These are phyloP conservation scores for Porites cylindrica DNA, from an alignment of 92 coral and sea anemone genomes.

Conservation along the genomic window DNA sequence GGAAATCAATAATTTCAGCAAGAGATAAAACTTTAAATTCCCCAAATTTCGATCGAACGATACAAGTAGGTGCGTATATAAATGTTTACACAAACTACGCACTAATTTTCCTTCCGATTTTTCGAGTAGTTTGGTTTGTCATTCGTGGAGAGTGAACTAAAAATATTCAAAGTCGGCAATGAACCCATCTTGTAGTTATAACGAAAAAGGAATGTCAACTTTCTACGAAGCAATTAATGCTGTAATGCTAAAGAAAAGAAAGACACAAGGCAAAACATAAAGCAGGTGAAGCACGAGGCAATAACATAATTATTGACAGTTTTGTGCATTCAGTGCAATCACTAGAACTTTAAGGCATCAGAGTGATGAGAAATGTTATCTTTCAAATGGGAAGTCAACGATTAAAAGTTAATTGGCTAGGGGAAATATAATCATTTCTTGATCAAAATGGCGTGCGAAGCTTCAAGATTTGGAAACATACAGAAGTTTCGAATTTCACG, in stretches of 20 bases:
- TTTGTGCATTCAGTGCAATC: not conserved
- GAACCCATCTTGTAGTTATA: not conserved
- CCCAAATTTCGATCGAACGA: not conserved
- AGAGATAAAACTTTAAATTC: not conserved
- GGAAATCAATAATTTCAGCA: not conserved
- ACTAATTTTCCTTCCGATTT: not conserved
- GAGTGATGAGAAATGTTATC: not conserved
- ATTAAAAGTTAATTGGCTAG: not conserved
- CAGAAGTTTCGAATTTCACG: constrained; percentile 24
- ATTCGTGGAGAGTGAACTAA: not conserved
- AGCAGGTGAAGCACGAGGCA: too few relatives aligned
- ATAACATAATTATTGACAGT: too few relatives aligned
- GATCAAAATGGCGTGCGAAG: constrained; percentile 10
- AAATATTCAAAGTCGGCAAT: not conserved
- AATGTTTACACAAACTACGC: not conserved
- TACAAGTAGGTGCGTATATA: too few relatives aligned
- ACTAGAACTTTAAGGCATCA: not conserved
- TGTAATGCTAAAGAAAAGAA: too few relatives aligned
- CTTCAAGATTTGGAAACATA: not conserved
- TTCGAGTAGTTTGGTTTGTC: not conserved
- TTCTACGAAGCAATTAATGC: too few relatives aligned
- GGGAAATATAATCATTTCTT: constrained; percentile 7
- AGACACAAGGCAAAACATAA: too few relatives aligned
- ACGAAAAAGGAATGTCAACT: constrained; percentile 20
- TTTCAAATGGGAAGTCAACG: not conserved